Evolutionary conservation across 1,140 invertebrate genomes (phyloP).

Genomic region (Dufourea novaeangliae): DNA sequence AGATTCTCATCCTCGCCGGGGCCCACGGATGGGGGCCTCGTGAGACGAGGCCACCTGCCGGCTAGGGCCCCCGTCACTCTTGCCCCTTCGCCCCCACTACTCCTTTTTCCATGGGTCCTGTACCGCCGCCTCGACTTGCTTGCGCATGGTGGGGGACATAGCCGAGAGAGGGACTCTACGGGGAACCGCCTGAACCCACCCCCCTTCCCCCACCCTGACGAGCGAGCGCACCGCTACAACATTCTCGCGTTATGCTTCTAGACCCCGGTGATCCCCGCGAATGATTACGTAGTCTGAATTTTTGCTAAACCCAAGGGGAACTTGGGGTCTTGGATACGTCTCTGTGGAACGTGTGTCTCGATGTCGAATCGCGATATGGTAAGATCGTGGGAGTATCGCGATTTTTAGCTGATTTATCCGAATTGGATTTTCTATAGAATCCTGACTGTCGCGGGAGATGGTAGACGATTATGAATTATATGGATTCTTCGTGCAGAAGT

Average conservation of each 20-base stretch:
- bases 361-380: neutral
- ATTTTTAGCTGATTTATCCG: neutral
- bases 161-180: constrained; percentile 38
- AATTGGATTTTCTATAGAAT: neutral
- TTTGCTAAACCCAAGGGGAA: constrained; percentile 43
- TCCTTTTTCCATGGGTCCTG: neutral
- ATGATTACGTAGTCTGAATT: constrained; percentile 70
- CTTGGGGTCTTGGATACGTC: constrained; percentile 33
- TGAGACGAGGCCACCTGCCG: constrained; percentile 79
- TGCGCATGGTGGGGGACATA: constrained; percentile 21
- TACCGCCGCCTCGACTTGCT: neutral
- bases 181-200: constrained; percentile 53
- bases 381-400: neutral
- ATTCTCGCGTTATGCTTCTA: constrained; percentile 74
- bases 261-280: constrained; percentile 68
- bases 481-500: too few species aligned
- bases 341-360: neutral
- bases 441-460: too few species aligned
- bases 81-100: neutral
- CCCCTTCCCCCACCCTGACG: too few species aligned
- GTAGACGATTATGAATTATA: too few species aligned
- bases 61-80: constrained; percentile 56
- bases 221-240: constrained; percentile 59
- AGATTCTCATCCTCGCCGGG: constrained; percentile 75
- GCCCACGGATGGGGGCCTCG: constrained; percentile 66